Conservation (phyloP, 2,888 invertebrate genomes). For the Phaedon cochleariae region DNA sequence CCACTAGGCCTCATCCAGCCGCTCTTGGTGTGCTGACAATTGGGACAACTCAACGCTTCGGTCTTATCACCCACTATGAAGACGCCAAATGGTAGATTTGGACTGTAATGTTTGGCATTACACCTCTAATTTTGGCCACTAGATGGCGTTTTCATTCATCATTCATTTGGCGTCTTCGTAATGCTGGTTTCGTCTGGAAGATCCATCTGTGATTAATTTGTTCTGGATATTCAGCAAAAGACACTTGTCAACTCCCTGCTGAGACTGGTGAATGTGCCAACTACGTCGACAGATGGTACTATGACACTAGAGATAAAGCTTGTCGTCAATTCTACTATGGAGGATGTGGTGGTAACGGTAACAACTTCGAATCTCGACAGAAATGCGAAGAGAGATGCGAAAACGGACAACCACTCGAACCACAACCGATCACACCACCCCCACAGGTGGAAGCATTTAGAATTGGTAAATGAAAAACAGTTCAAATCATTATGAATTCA, state of each 20-base stretch:
- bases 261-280: conserved; percentile 80
- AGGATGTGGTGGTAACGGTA: conserved; percentile 91
- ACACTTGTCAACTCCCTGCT: conserved; percentile 79
- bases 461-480: conserved; percentile 41
- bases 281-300: conserved; percentile 83
- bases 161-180: too few relatives aligned
- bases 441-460: conserved; percentile 24
- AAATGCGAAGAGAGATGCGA: conserved; percentile 75
- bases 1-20: too few relatives aligned
- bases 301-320: conserved; percentile 75
- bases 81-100: too few relatives aligned
- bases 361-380: conserved; percentile 78
- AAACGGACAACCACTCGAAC: conserved; percentile 47
- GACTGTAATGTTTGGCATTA: too few relatives aligned
- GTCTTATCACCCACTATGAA: too few relatives aligned
- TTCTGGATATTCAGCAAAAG: conserved; percentile 57
- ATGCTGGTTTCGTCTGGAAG: too few relatives aligned
- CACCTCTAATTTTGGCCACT: too few relatives aligned
- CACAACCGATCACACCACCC: conserved; percentile 35
- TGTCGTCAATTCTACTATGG: conserved; percentile 89
- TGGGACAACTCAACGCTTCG: too few relatives aligned
- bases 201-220: too few relatives aligned
- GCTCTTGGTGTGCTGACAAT: too few relatives aligned
- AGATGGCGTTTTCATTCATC: too few relatives aligned
- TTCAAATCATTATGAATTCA: not conserved